These are phyloP conservation scores for Ethmia dodecea DNA, from an alignment of 2,888 invertebrate genomes.

Conservation along the genomic window DNA sequence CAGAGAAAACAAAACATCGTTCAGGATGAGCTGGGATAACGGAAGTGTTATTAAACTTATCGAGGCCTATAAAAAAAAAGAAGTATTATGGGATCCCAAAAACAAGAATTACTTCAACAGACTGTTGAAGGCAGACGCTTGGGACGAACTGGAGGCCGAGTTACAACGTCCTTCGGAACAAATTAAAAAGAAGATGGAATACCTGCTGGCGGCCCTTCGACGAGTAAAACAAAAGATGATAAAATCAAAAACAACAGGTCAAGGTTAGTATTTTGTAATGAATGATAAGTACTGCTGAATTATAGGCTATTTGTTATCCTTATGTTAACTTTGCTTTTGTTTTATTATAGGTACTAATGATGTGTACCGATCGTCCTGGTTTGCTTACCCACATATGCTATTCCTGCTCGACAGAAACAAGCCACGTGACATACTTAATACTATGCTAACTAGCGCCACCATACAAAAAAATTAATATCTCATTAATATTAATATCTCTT, in stretches of 20 bases:
- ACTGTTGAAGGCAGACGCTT: constrained; percentile 14
- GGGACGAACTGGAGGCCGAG: background rate
- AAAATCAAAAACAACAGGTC: constrained; percentile 10
- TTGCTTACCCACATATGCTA: constrained; percentile 5
- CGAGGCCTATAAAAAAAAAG: constrained; percentile 19
- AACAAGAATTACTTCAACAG: constrained; percentile 19
- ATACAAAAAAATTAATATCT: too few relatives aligned
- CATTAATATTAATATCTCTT: too few relatives aligned
- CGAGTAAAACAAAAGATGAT: constrained; percentile 18
- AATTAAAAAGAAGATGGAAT: constrained; percentile 19
- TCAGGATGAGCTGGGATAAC: constrained; percentile 14
- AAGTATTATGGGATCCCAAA: constrained; percentile 20
- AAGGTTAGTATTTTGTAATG: background rate
- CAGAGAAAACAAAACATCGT: constrained; percentile 1
- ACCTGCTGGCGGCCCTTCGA: constrained; percentile 15
- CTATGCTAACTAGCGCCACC: constrained; percentile 9
- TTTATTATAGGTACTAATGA: constrained; percentile 15
- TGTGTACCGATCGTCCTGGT: constrained; percentile 12
- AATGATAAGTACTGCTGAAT: background rate
- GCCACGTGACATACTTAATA: constrained; percentile 14
- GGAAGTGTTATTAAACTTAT: constrained; percentile 21
- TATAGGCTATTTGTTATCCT: background rate
- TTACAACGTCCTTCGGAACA: constrained; percentile 6
- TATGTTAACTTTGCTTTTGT: background rate
- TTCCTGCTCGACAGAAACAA: constrained; percentile 17